Conservation (phyloP, 2,888 invertebrate genomes). For the Germaria angustata region DNA sequence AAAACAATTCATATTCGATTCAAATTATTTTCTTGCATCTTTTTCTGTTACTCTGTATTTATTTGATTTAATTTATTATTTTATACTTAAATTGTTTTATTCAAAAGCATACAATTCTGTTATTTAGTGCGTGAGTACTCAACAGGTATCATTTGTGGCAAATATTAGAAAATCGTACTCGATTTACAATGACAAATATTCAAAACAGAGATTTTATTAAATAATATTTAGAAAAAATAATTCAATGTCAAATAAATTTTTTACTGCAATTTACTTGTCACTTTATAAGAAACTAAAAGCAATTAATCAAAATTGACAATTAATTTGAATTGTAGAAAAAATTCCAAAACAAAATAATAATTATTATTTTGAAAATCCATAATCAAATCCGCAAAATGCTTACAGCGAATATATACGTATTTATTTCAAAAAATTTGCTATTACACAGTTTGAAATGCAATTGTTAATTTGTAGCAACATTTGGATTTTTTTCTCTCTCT, state of each 20-base stretch:
- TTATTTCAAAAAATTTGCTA: too few species aligned
- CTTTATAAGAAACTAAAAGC: conserved; percentile 4
- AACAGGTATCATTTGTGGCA: neutral
- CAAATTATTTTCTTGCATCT: neutral
- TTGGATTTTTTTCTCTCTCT: neutral
- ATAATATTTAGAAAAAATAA: neutral
- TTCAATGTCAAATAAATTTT: conserved; percentile 27
- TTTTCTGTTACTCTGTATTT: too few species aligned
- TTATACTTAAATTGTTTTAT: neutral
- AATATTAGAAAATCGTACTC: conserved; percentile 11
- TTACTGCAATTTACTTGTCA: conserved; percentile 43
- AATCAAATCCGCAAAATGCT: neutral
- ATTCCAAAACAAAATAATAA: neutral
- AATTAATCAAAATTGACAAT: conserved; percentile 59
- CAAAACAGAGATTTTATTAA: too few species aligned
- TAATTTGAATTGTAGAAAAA: neutral
- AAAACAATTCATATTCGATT: too few species aligned
- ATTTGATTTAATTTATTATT: too few species aligned
- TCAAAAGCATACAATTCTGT: neutral
- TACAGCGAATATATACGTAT: neutral
- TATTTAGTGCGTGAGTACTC: conserved; percentile 42
- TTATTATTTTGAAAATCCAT: neutral
- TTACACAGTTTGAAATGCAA: neutral
- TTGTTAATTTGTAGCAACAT: neutral
- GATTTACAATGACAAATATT: conserved; percentile 57